Percentiles rank a stretch among this genome's conserved stretches.
These are phyloP conservation scores for Cathartes aura DNA, from an alignment of 2,113 vertebrate genomes.

Conservation along the genomic window DNA sequence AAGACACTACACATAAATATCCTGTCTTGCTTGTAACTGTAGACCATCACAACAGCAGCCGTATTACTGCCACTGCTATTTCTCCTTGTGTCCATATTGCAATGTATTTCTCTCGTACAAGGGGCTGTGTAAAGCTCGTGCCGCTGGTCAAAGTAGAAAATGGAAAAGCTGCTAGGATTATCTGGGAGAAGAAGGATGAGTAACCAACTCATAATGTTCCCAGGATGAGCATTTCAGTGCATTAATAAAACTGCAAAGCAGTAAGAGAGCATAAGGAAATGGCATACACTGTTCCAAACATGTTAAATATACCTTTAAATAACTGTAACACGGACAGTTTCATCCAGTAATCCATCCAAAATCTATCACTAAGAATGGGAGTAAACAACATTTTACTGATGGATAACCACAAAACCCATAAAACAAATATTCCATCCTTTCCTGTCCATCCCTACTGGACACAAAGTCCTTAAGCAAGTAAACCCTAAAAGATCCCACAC, in stretches of 20 bases:
- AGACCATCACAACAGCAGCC: background rate
- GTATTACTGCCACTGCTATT: background rate
- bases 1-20: background rate
- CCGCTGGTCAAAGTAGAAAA: background rate
- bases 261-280: background rate
- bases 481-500: background rate
- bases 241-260: background rate
- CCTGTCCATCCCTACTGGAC: background rate
- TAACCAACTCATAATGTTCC: background rate
- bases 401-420: background rate
- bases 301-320: background rate
- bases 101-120: background rate
- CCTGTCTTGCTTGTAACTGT: background rate
- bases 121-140: background rate
- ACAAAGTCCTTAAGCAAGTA: background rate
- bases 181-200: background rate
- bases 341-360: background rate
- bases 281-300: background rate
- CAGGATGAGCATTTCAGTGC: background rate
- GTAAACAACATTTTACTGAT: background rate
- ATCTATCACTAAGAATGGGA: background rate
- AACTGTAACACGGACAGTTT: background rate
- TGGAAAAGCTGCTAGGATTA: background rate
- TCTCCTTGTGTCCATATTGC: background rate
- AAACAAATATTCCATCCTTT: background rate